Evolutionary conservation across 2,797 vertebrate genomes (phyloP).

Genomic region (Danio aesculapii): DNA sequence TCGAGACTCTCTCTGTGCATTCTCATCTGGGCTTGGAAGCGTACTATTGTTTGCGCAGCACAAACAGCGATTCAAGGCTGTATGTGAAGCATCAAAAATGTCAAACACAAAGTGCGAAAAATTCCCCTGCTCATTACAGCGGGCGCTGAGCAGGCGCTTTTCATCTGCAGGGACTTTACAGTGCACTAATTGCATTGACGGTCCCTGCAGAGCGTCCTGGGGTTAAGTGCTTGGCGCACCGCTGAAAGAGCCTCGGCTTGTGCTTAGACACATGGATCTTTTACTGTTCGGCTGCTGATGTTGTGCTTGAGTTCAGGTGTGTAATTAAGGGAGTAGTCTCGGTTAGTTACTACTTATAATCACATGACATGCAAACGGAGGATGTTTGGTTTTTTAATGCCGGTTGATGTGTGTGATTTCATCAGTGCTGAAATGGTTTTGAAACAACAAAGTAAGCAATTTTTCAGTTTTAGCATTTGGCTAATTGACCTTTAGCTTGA

Average conservation of each 20-base stretch:
- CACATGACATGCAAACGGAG: background rate
- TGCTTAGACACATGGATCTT: background rate
- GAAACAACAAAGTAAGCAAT: too few species aligned
- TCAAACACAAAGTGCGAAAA: constrained; percentile 11
- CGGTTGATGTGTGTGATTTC: too few species aligned
- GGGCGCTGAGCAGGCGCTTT: constrained; percentile 27
- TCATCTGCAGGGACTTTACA: constrained; percentile 34
- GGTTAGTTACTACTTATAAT: constrained; percentile 32
- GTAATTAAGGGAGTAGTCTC: constrained; percentile 17
- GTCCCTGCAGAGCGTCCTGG: constrained; percentile 26
- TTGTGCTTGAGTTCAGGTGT: constrained; percentile 21
- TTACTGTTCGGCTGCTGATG: constrained; percentile 7
- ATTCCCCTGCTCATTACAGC: constrained; percentile 30
- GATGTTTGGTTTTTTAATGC: too few species aligned
- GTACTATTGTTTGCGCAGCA: constrained; percentile 18
- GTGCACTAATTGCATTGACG: constrained; percentile 36
- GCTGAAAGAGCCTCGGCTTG: background rate
- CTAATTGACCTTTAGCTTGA: too few species aligned
- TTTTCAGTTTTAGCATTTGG: too few species aligned
- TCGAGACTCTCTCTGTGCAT: constrained; percentile 14
- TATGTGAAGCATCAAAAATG: constrained; percentile 2
- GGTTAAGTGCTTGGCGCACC: constrained; percentile 35
- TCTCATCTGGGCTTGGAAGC: background rate
- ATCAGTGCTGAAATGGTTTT: too few species aligned
- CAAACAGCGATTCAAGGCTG: constrained; percentile 31